Evolutionary conservation across 2,888 invertebrate species (phyloP).

Genomic region (Pseudolycoriella hygida): DNA sequence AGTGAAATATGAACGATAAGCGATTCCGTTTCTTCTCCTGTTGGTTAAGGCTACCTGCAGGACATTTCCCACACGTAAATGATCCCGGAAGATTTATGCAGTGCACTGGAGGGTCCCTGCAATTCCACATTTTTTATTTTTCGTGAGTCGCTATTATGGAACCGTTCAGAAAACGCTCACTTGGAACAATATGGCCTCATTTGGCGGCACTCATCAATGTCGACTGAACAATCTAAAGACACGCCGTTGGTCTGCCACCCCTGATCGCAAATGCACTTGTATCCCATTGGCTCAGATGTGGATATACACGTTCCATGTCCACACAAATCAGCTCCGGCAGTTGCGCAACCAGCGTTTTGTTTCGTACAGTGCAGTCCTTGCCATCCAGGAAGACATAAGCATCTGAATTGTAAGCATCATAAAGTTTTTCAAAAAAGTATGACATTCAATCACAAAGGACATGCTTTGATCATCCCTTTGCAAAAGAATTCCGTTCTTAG

Average conservation of each 20-base stretch:
- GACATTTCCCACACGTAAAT: slow-evolving; percentile 76
- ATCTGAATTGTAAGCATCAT: slow-evolving; percentile 32
- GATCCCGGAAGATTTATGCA: slow-evolving; percentile 84
- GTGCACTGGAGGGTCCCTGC: slow-evolving; percentile 53
- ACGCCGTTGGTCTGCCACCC: slow-evolving; percentile 69
- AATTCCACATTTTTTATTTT: too few species aligned
- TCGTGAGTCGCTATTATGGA: too few species aligned
- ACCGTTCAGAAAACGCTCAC: too few species aligned
- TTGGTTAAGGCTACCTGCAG: slow-evolving; percentile 41
- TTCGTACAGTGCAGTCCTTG: slow-evolving; percentile 72
- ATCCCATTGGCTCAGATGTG: slow-evolving; percentile 41
- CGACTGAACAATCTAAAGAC: slow-evolving; percentile 56
- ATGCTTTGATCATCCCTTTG: too few species aligned
- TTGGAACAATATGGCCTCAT: slow-evolving; percentile 54
- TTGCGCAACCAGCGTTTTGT: slow-evolving; percentile 54
- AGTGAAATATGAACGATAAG: not conserved
- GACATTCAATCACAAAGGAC: too few species aligned
- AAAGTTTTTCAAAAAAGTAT: not conserved
- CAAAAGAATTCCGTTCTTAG: too few species aligned
- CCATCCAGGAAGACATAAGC: slow-evolving; percentile 60
- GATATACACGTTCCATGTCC: slow-evolving; percentile 74
- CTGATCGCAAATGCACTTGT: slow-evolving; percentile 65
- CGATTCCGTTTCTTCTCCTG: too few species aligned
- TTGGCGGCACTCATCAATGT: slow-evolving; percentile 71
- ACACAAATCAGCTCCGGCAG: slow-evolving; percentile 60